Percentiles rank a stretch among this genome's conserved stretches.
phyloP scores from a whole-genome alignment of 1,140 invertebrate genomes.

The Oryctes rhinoceros region DNA sequence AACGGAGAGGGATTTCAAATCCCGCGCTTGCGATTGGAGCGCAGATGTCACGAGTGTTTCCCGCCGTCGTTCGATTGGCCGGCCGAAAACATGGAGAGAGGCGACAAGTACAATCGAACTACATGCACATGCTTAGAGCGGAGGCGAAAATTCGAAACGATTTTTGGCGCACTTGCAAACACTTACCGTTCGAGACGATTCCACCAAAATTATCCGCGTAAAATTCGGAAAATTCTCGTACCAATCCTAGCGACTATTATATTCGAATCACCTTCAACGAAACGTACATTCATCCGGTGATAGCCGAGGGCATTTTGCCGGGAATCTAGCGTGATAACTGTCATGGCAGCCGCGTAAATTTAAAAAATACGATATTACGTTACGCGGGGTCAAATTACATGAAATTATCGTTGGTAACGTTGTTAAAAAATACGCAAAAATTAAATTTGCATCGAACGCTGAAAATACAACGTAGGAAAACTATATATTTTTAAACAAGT shows the following conservation, averaged over 20 bases:
- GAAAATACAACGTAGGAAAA: conserved; percentile 9
- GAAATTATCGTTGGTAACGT: not conserved
- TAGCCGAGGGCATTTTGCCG: conserved; percentile 48
- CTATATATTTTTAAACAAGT: not conserved
- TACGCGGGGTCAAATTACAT: not conserved
- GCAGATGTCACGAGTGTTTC: conserved; percentile 55
- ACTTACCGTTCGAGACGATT: conserved; percentile 7
- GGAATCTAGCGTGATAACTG: conserved; percentile 46
- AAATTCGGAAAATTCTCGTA: conserved; percentile 46
- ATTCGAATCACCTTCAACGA: not conserved
- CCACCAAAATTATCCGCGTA: conserved; percentile 46
- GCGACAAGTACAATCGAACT: conserved; percentile 46
- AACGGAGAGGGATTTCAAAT: conserved; percentile 61
- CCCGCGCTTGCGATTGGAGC: conserved; percentile 53
- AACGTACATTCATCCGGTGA: conserved; percentile 27
- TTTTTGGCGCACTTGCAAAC: conserved; percentile 29
- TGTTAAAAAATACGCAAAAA: not conserved
- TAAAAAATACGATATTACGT: conserved; percentile 41
- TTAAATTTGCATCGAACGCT: not conserved
- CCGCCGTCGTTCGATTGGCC: conserved; percentile 55
- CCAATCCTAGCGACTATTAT: conserved; percentile 35
- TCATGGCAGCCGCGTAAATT: conserved; percentile 52
- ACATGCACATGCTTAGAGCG: conserved; percentile 51
- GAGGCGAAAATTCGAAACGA: conserved; percentile 6
- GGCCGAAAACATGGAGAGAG: conserved; percentile 43